Conservation (phyloP, 1,140 invertebrate genomes). For the Drosophila asahinai region DNA sequence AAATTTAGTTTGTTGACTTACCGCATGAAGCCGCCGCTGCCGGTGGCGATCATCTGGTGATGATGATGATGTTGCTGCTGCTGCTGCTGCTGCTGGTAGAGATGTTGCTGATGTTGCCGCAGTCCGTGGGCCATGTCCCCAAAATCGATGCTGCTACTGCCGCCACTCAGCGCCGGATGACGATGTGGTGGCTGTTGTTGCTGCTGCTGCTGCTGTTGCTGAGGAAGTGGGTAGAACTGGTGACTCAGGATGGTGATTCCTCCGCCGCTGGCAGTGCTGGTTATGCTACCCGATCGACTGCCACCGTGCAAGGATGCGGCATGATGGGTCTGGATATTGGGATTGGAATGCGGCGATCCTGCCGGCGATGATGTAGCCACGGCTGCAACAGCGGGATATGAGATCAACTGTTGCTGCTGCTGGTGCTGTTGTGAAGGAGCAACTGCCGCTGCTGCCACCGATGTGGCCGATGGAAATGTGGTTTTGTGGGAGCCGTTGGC, state of each 20-base stretch:
- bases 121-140: slow-evolving; percentile 83
- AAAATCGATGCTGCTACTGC: slow-evolving; percentile 75
- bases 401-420: slow-evolving; percentile 83
- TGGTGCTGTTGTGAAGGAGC: slow-evolving; percentile 13
- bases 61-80: slow-evolving; percentile 58
- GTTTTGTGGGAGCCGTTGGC: slow-evolving; percentile 72
- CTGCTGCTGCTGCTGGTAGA: slow-evolving; percentile 55
- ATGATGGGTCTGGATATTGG: slow-evolving; percentile 48
- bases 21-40: slow-evolving; percentile 69
- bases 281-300: slow-evolving; percentile 81
- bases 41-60: slow-evolving; percentile 61
- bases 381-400: slow-evolving; percentile 79
- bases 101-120: slow-evolving; percentile 81
- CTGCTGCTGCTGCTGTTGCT: slow-evolving; percentile 39
- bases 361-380: slow-evolving; percentile 36
- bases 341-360: slow-evolving; percentile 61
- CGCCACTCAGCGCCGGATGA: slow-evolving; percentile 63
- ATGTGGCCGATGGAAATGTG: slow-evolving; percentile 62
- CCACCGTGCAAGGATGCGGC: slow-evolving; percentile 59
- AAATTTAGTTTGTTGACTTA: slow-evolving; percentile 71
- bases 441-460: slow-evolving; percentile 31
- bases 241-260: slow-evolving; percentile 58
- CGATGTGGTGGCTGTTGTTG: slow-evolving; percentile 53
- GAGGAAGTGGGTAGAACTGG: slow-evolving; percentile 43
- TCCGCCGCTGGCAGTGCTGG: slow-evolving; percentile 67